Evolutionary conservation across 2,797 vertebrate genomes (phyloP), one percentile per base, ranked within the genome.

Genomic region (Dendrocincla fuliginosa): DNA sequence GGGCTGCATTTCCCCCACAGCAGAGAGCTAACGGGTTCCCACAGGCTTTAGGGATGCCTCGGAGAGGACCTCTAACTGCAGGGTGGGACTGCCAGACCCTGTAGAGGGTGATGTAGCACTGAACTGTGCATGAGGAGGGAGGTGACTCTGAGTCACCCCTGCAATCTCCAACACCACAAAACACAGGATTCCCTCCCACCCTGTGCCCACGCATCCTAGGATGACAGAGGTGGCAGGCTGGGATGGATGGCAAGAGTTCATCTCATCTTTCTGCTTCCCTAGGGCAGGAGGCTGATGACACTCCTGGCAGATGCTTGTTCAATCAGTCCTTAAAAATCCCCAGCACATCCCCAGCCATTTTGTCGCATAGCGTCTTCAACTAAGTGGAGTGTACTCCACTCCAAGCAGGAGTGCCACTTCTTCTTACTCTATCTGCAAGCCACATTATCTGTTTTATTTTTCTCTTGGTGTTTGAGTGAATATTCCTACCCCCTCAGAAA

Each of bases 121-220:
- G 25, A 44, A 5, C 4, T 1, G 23, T 1, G 1, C 8, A 22
- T 25, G 14, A 18, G 3, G 3, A 74, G 16, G 24, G 11, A 63
- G 19, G 5, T 74, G 57, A 53, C 8, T 56, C 37, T 59, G 39
- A 83, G 56, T 77, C 52, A 35, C 12, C 59, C 10, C n/a, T 74
- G 28, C 11, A 42, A 10, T 87, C 11, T 4, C 8, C n/a, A 88
- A 5, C 22, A 32, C 11, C 17, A 64, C 13, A 80, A 70, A 42
- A 50, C 0, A 2, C 4, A 50, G 16, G 0, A 0, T 20, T 86
- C 22, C 23, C 41, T 80, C 30, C 20, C 16, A 69, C 13, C 4
- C 37, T 10, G 4, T 2, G 1, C 55, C 20, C 24, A 60, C 9
- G 7, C 39, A 18, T 27, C 44, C 44, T 33, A 32, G 18, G 16